phyloP scores from a whole-genome alignment of 2,888 invertebrate genomes.

The Teleiodes luculella region DNA sequence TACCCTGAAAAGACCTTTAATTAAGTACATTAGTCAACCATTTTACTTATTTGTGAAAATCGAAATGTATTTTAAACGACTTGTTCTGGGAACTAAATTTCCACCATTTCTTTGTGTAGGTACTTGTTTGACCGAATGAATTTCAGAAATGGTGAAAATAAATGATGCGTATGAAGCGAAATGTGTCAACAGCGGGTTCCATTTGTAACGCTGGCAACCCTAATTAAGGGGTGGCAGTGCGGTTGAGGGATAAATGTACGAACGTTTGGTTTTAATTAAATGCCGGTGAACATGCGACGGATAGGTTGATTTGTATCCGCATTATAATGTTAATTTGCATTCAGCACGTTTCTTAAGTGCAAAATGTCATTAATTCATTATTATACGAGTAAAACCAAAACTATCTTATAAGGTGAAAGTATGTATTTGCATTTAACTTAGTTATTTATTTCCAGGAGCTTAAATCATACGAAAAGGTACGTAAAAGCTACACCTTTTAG shows the following conservation, averaged over 20 bases:
- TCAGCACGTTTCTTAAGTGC: too few relatives aligned
- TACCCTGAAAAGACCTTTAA: too few relatives aligned
- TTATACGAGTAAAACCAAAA: too few relatives aligned
- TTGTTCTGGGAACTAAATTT: too few relatives aligned
- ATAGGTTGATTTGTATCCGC: neutral
- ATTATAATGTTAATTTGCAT: neutral
- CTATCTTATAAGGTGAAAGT: too few relatives aligned
- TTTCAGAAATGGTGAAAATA: conserved; percentile 3
- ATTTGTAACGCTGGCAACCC: conserved; percentile 34
- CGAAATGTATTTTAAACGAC: too few relatives aligned
- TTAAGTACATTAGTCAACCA: neutral
- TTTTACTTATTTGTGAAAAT: too few relatives aligned
- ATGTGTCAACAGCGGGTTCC: conserved; percentile 26
- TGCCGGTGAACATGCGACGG: neutral
- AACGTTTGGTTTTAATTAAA: conserved; percentile 5
- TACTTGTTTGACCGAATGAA: neutral
- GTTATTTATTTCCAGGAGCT: too few relatives aligned
- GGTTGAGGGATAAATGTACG: conserved; percentile 13
- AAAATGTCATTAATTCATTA: too few relatives aligned
- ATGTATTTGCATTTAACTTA: too few relatives aligned
- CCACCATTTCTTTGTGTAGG: neutral
- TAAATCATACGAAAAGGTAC: too few relatives aligned
- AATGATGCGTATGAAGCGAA: conserved; percentile 26
- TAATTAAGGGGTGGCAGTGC: conserved; percentile 35
- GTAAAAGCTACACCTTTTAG: too few relatives aligned